Percentiles rank a stretch among this genome's conserved stretches.
These are phyloP conservation scores for Pogona vitticeps DNA, from an alignment of 2,113 vertebrate genomes.

Conservation along the genomic window DNA sequence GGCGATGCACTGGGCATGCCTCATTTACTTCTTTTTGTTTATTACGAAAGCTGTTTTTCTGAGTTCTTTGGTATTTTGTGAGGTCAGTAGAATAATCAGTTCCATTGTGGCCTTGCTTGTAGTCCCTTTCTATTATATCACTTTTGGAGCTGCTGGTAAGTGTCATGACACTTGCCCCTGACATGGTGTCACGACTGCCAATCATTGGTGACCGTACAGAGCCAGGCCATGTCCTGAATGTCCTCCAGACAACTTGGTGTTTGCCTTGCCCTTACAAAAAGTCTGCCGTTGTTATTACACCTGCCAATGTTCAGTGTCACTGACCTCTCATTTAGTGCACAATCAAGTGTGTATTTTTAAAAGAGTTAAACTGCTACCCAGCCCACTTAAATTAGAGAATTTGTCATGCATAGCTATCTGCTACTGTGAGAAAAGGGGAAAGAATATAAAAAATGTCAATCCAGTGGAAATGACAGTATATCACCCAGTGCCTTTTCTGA, in stretches of 20 bases:
- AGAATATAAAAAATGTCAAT: constrained; percentile 54
- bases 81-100: constrained; percentile 36
- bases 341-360: constrained; percentile 58
- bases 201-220: constrained; percentile 46
- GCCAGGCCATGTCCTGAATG: constrained; percentile 33
- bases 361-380: constrained; percentile 60
- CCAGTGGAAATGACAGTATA: constrained; percentile 37
- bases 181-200: constrained; percentile 56
- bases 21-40: not conserved
- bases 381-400: constrained; percentile 64
- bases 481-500: constrained; percentile 49
- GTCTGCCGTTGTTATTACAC: constrained; percentile 70
- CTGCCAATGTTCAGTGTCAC: constrained; percentile 71
- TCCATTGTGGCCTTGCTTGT: constrained; percentile 19
- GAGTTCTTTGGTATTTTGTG: constrained; percentile 34
- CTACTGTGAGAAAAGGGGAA: constrained; percentile 43
- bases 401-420: constrained; percentile 64
- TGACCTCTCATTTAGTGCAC: constrained; percentile 67
- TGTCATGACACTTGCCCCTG: constrained; percentile 47
- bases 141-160: constrained; percentile 39
- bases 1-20: not conserved
- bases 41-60: constrained; percentile 41
- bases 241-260: constrained; percentile 56
- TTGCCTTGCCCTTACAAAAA: constrained; percentile 69
- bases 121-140: not conserved